Percentiles rank a stretch among this genome's conserved stretches.
phyloP scores from a whole-genome alignment of 2,113 vertebrate species.

The Scortum barcoo region DNA sequence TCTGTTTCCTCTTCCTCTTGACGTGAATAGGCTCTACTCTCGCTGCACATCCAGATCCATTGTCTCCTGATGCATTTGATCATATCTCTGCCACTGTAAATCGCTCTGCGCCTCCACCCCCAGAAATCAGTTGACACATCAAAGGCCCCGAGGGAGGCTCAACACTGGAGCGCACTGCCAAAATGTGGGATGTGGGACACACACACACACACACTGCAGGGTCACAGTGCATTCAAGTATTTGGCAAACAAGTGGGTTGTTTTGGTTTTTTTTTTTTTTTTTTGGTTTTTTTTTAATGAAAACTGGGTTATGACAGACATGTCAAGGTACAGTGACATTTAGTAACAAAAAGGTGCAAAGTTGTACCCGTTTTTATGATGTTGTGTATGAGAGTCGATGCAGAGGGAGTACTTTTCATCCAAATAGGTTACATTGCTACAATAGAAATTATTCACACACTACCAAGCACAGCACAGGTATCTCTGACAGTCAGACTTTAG shows the following conservation, averaged over 20 bases:
- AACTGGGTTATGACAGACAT: constrained; percentile 10
- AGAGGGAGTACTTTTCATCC: background rate
- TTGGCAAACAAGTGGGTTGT: background rate
- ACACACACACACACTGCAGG: background rate
- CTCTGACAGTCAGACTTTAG: background rate
- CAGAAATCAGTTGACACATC: constrained; percentile 53
- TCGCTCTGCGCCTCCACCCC: constrained; percentile 34
- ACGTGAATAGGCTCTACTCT: constrained; percentile 34
- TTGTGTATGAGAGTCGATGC: background rate
- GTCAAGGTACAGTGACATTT: constrained; percentile 1
- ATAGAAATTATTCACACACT: background rate
- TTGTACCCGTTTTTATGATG: background rate
- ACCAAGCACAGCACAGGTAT: background rate
- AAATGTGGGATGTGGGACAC: constrained; percentile 20
- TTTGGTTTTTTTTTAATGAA: constrained; percentile 30
- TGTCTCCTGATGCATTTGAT: constrained; percentile 59
- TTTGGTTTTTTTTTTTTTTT: too few relatives aligned
- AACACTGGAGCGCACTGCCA: background rate
- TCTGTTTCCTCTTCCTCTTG: constrained; percentile 25
- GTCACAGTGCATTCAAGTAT: background rate
- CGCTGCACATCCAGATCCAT: constrained; percentile 35
- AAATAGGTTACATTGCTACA: background rate
- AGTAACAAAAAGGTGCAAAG: background rate
- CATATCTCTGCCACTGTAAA: constrained; percentile 50
- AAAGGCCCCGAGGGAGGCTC: constrained; percentile 31